These are phyloP conservation scores for Drosophila prosaltans DNA, from an alignment of 1,140 invertebrate genomes.

Conservation along the genomic window DNA sequence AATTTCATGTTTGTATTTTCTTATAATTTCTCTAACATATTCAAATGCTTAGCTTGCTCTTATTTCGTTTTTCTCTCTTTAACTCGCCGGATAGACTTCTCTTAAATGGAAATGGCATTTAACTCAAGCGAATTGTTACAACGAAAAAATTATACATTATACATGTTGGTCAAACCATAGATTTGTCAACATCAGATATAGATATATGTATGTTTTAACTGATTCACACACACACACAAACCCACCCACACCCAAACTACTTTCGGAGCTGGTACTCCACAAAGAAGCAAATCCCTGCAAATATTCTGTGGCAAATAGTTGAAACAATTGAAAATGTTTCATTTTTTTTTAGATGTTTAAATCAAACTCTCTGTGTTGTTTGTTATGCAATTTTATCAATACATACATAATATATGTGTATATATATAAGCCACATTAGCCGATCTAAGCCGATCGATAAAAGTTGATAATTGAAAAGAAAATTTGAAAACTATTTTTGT, in stretches of 20 bases:
- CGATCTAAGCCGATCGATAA: conserved; percentile 37
- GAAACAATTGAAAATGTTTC: conserved; percentile 4
- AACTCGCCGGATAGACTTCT: conserved; percentile 7
- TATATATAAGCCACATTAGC: conserved; percentile 37
- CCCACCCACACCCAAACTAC: conserved; percentile 40
- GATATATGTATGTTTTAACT: too few relatives aligned
- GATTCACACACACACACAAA: conserved; percentile 22
- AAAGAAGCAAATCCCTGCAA: conserved; percentile 18
- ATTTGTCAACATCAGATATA: conserved; percentile 19
- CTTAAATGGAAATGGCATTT: conserved; percentile 31
- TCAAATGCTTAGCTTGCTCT: neutral
- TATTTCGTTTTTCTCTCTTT: conserved; percentile 12
- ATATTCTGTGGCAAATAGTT: conserved; percentile 21
- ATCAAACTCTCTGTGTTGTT: conserved; percentile 78
- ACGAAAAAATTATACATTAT: conserved; percentile 47
- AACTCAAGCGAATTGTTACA: conserved; percentile 74
- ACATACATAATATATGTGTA: conserved; percentile 40
- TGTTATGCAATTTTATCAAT: conserved; percentile 53
- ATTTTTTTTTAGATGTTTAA: conserved; percentile 43
- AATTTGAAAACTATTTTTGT: conserved; percentile 45
- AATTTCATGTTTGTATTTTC: conserved; percentile 32
- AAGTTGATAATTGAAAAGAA: conserved; percentile 19
- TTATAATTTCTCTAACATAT: neutral
- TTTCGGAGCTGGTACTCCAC: conserved; percentile 77
- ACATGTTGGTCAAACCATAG: conserved; percentile 24